Evolutionary conservation across 2,797 vertebrate species (phyloP).

Genomic region (Chelmon rostratus): DNA sequence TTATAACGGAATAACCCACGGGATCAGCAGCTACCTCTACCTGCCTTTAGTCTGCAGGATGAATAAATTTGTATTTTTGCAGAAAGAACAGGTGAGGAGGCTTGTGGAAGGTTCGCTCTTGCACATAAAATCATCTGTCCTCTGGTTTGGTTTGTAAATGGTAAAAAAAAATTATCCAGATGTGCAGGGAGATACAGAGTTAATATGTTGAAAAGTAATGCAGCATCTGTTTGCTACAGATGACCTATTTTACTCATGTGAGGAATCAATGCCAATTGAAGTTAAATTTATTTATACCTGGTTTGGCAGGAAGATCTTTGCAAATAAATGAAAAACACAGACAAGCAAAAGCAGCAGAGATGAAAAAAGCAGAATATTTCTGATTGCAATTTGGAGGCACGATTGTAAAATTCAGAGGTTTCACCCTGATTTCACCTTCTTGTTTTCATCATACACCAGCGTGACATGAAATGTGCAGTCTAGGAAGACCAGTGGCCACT

Average conservation of each 20-base stretch:
- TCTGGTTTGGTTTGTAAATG: neutral
- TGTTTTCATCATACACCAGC: constrained; percentile 69
- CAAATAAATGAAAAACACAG: constrained; percentile 36
- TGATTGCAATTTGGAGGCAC: constrained; percentile 26
- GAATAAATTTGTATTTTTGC: constrained; percentile 66
- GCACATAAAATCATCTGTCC: constrained; percentile 19
- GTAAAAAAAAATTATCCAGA: constrained; percentile 1
- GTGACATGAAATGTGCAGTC: constrained; percentile 30
- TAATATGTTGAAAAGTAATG: neutral
- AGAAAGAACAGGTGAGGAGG: constrained; percentile 34
- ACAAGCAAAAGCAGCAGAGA: constrained; percentile 30
- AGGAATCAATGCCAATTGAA: constrained; percentile 6
- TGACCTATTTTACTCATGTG: constrained; percentile 35
- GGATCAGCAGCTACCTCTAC: constrained; percentile 57
- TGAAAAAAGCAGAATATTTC: constrained; percentile 34
- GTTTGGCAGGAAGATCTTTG: constrained; percentile 7
- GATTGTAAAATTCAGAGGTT: constrained; percentile 48
- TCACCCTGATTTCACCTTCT: constrained; percentile 61
- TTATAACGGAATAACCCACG: constrained; percentile 65
- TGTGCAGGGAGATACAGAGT: neutral
- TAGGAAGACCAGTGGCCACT: neutral
- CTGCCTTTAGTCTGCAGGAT: constrained; percentile 45
- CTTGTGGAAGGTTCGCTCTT: constrained; percentile 16
- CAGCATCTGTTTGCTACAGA: neutral
- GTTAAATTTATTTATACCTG: neutral